phyloP scores from a whole-genome alignment of 2,888 invertebrate species.

The Ectropis crepuscularia region DNA sequence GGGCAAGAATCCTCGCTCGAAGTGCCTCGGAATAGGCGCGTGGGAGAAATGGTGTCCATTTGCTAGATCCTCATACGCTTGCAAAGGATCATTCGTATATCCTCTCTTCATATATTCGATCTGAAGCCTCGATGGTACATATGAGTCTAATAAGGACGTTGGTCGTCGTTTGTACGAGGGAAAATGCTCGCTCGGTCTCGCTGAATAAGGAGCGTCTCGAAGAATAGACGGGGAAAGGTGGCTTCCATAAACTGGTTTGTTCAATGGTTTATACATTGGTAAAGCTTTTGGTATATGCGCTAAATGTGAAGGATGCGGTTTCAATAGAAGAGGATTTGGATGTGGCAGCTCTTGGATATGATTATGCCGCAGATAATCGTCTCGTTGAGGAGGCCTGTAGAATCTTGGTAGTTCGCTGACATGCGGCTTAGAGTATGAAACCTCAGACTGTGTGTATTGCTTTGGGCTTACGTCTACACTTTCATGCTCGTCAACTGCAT shows the following conservation, averaged over 20 bases:
- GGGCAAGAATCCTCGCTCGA: slow-evolving; percentile 77
- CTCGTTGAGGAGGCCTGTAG: slow-evolving; percentile 64
- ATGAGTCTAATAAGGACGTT: slow-evolving; percentile 84
- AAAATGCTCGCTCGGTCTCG: slow-evolving; percentile 59
- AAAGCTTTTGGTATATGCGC: slow-evolving; percentile 73
- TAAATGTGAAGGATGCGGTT: slow-evolving; percentile 64
- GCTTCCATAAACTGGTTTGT: slow-evolving; percentile 65
- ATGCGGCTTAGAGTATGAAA: slow-evolving; percentile 53
- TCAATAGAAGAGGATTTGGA: slow-evolving; percentile 68
- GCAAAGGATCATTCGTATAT: slow-evolving; percentile 69
- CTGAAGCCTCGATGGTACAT: slow-evolving; percentile 85
- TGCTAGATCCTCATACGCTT: slow-evolving; percentile 74
- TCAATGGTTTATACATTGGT: slow-evolving; percentile 67
- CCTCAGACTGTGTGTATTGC: slow-evolving; percentile 62
- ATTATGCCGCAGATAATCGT: slow-evolving; percentile 60
- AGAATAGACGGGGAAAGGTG: slow-evolving; percentile 52
- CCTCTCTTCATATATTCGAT: slow-evolving; percentile 78
- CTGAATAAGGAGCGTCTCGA: slow-evolving; percentile 32
- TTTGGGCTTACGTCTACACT: slow-evolving; percentile 59
- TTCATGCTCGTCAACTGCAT: slow-evolving; percentile 58
- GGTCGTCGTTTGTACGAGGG: slow-evolving; percentile 67
- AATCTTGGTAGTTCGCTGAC: slow-evolving; percentile 61
- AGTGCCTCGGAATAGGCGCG: slow-evolving; percentile 60
- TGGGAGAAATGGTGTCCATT: slow-evolving; percentile 62
- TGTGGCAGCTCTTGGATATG: slow-evolving; percentile 65